Conservation (phyloP, 2,888 invertebrate genomes). For the Pomacea canaliculata region DNA sequence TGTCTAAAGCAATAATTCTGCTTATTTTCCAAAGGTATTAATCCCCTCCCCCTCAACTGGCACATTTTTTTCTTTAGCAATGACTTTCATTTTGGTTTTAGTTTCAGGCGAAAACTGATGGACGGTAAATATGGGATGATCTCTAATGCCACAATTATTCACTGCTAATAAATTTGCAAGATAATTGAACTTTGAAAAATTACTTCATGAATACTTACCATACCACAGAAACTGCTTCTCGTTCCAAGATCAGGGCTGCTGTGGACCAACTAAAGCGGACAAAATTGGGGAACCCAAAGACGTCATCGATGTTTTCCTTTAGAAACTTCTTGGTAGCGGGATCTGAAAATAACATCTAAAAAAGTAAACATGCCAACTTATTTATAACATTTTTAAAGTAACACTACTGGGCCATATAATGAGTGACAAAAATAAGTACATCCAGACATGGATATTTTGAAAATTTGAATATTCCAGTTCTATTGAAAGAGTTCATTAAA, state of each 20-base stretch:
- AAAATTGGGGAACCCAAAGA: constrained; percentile 94
- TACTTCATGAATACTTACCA: constrained; percentile 60
- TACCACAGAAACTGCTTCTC: constrained; percentile 73
- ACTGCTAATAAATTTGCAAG: too few relatives aligned
- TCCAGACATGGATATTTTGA: background rate
- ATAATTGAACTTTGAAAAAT: too few relatives aligned
- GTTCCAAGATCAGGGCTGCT: constrained; percentile 83
- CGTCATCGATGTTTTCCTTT: constrained; percentile 81
- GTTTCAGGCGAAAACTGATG: too few relatives aligned
- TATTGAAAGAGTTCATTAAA: background rate
- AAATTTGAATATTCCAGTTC: background rate
- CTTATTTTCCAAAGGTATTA: too few relatives aligned
- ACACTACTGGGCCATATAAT: background rate
- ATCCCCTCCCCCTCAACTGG: too few relatives aligned
- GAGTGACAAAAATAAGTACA: background rate
- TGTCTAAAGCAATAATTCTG: too few relatives aligned
- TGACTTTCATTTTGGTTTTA: too few relatives aligned
- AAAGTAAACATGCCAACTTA: background rate
- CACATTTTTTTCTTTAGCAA: too few relatives aligned
- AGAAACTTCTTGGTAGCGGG: constrained; percentile 94
- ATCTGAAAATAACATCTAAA: constrained; percentile 74
- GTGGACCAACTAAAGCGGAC: constrained; percentile 99
- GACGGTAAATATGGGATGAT: too few relatives aligned
- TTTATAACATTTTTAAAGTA: background rate
- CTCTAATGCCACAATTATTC: too few relatives aligned